Percentiles rank a stretch among this genome's conserved stretches.
Evolutionary conservation across 2,797 vertebrate species (phyloP).

Genomic region (Okamejei kenojei): DNA sequence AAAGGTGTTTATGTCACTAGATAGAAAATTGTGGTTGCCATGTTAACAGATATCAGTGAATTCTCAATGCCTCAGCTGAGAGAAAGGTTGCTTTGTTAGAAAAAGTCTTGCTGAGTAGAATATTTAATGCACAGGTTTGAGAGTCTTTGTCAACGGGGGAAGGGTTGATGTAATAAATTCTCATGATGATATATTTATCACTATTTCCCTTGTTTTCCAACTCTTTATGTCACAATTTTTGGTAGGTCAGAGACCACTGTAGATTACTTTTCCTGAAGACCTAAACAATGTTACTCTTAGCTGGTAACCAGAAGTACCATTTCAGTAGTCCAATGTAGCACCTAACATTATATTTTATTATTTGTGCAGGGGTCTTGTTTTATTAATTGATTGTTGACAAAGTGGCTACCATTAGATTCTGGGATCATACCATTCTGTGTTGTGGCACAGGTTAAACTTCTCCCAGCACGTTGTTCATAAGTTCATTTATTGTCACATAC

Average conservation of each 20-base stretch:
- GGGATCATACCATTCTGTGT: neutral
- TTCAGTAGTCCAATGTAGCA: neutral
- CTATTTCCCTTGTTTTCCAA: neutral
- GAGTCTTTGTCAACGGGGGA: neutral
- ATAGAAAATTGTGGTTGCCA: neutral
- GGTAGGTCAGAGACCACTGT: neutral
- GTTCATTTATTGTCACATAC: no score
- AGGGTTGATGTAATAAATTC: neutral
- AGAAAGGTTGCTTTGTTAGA: neutral
- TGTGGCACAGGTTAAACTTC: neutral
- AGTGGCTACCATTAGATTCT: neutral
- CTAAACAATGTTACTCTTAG: neutral
- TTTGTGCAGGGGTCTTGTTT: neutral
- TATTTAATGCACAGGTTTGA: neutral
- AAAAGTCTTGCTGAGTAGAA: neutral
- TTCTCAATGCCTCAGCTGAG: neutral
- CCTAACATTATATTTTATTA: neutral
- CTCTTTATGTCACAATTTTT: neutral
- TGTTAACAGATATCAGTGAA: conserved; percentile 1
- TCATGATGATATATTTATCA: neutral
- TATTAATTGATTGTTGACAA: neutral
- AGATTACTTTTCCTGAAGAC: neutral
- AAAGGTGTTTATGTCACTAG: neutral
- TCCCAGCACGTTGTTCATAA: no score
- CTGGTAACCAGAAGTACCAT: neutral